Evolutionary conservation across 2,888 invertebrate genomes (phyloP).

Genomic region (Drosophila maculinotata): DNA sequence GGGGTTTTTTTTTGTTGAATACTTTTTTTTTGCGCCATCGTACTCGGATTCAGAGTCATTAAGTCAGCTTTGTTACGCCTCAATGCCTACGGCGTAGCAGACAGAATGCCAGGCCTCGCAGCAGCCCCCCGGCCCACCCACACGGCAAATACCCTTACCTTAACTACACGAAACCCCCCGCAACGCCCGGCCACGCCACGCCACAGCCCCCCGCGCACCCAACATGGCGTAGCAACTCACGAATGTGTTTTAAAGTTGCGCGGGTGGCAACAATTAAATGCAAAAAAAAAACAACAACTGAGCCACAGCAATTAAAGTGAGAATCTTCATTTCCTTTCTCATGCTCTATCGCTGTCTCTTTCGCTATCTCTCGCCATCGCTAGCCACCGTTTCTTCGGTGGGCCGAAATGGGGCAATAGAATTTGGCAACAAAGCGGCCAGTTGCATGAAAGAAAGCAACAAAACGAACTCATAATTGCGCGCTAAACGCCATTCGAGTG

Average conservation of each 20-base stretch:
- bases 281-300: too few relatives aligned
- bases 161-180: neutral
- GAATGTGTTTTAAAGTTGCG: conserved; percentile 48
- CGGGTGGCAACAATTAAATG: conserved; percentile 49
- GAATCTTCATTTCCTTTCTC: conserved; percentile 22
- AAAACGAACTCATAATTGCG: conserved; percentile 69
- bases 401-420: conserved; percentile 30
- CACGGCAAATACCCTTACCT: neutral
- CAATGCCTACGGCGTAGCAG: conserved; percentile 58
- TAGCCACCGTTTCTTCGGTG: conserved; percentile 12
- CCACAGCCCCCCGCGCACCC: neutral
- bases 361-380: neutral
- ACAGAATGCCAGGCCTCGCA: conserved; percentile 17
- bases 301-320: conserved; percentile 58
- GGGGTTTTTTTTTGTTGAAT: too few relatives aligned
- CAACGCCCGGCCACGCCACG: neutral
- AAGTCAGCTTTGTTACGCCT: conserved; percentile 74
- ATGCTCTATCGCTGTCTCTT: neutral
- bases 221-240: neutral
- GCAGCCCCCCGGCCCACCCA: neutral
- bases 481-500: conserved; percentile 75
- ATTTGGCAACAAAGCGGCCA: conserved; percentile 41
- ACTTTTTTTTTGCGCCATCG: conserved; percentile 24
- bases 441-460: conserved; percentile 31
- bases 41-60: conserved; percentile 64